Base-by-base conservation (phyloP, 1,140 invertebrate species). In the Diabrotica undecimpunctata region DNA sequence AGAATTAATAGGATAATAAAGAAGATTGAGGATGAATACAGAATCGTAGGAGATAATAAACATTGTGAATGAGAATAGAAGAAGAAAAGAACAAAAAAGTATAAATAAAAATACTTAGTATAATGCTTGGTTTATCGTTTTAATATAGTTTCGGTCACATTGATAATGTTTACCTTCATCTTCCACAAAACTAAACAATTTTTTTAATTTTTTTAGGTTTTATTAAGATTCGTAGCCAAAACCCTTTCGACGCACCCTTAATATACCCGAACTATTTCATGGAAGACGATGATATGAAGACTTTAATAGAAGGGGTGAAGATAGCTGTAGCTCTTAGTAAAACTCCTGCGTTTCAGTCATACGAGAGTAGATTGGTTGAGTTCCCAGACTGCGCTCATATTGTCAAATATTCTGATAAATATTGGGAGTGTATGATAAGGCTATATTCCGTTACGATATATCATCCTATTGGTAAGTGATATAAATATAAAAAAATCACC, bases 251-350 rank as follows among this genome's bases (percentile, higher is more conserved):
- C 68, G 91, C 95, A 76, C 97, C 97, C 0, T 83, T 94, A 11
- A 95, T 99, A 58, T 91, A 95, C 75, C 94, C 96, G 0, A 96
- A 95, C 75, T 97, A 97, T 72, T 88, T 97, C 68, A 82, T 85
- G 6, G 89, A 95, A 60, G 88, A 89, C 1, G 82, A 86, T 12
- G 94, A 96, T 72, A 83, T 94, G 68, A 88, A 88, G 37, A 89
- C 87, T 0, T 77, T 96, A 39, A 83, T 95, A 5, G 93, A 95
- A 79, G 92, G 92, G 0, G 90, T 90, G 0, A 93, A 93, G 77
- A 88, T 93, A 25, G 88, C 83, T 0, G 81, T 93, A 0, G 88
- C 88, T 0, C 74, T 93, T 7, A 91, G 90, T 11, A 84, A 85
- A 66, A 93, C 91, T 0, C 82, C 84, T 56, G 84, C 89, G 0